A percentile compares a stretch with the other conserved stretches of the same genome.
Evolutionary conservation across 92 coral and sea anemone species (phyloP).

Genomic region (Phymanthus crucifer): DNA sequence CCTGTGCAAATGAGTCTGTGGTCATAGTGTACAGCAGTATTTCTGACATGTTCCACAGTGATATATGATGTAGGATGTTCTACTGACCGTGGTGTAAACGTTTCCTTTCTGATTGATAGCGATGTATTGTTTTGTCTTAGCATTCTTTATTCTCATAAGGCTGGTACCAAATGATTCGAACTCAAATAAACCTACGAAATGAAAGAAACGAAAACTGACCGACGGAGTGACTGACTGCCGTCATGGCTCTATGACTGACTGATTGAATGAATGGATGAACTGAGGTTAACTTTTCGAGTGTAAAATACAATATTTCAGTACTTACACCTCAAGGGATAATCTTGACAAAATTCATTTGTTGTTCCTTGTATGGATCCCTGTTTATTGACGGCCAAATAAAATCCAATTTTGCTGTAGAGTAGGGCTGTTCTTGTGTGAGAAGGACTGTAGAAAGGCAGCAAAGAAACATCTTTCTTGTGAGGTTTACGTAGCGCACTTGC

Average conservation of each 20-base stretch:
- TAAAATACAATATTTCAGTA: background rate
- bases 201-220: too few relatives aligned
- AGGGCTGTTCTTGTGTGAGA: conserved; percentile 49
- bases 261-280: background rate
- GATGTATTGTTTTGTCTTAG: conserved; percentile 56
- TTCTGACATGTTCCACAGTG: background rate
- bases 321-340: conserved; percentile 61
- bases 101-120: conserved; percentile 69
- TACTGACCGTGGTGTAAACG: conserved; percentile 75
- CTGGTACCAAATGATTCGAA: conserved; percentile 76
- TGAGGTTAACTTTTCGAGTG: background rate
- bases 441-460: conserved; percentile 28
- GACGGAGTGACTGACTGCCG: conserved; percentile 2
- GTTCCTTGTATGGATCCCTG: conserved; percentile 55
- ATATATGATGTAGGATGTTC: background rate
- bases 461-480: background rate
- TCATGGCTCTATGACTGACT: background rate
- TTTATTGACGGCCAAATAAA: conserved; percentile 46
- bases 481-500: background rate
- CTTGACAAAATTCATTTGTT: conserved; percentile 41
- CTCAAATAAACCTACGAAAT: conserved; percentile 69
- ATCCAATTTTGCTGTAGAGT: conserved; percentile 64
- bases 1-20: too few relatives aligned
- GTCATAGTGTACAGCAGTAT: too few relatives aligned
- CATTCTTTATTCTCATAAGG: conserved; percentile 61